Conservation (phyloP, 2,797 vertebrate species). For the Apodemus agrarius region DNA sequence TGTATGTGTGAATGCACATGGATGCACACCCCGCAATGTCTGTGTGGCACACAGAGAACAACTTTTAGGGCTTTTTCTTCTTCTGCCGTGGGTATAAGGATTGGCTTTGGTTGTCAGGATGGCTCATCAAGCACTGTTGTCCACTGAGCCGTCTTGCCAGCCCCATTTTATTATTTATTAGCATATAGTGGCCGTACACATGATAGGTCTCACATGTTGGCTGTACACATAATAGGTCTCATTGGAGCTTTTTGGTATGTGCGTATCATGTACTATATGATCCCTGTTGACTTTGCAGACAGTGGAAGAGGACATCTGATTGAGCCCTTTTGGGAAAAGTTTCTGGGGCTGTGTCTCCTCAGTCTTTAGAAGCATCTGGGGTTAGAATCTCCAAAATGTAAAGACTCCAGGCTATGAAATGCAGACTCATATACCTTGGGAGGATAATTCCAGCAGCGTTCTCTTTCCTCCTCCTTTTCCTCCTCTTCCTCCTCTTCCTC, state of each 20-base stretch:
- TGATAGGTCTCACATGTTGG: not conserved
- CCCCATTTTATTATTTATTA: not conserved
- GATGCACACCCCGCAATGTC: not conserved
- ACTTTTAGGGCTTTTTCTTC: not conserved
- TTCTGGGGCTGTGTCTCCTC: not conserved
- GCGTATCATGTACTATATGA: not conserved
- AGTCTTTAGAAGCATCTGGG: conserved; percentile 21
- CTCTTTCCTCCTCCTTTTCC: not conserved
- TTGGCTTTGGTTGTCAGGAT: not conserved
- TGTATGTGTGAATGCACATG: not conserved
- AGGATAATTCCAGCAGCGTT: not conserved
- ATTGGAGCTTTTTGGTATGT: not conserved
- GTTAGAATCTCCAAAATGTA: not conserved
- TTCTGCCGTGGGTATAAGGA: too few relatives aligned
- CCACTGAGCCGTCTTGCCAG: not conserved
- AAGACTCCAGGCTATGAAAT: not conserved
- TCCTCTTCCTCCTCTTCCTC: too few relatives aligned
- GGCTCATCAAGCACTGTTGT: not conserved
- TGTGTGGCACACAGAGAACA: not conserved
- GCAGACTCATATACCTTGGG: not conserved
- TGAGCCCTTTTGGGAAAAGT: not conserved
- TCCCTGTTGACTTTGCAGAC: not conserved
- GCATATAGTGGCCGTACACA: not conserved
- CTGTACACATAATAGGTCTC: not conserved
- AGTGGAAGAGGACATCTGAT: not conserved